Evolutionary conservation across 1,140 invertebrate genomes (phyloP), one percentile per base, ranked within the genome.

Genomic region (Rhopalosiphum maidis): DNA sequence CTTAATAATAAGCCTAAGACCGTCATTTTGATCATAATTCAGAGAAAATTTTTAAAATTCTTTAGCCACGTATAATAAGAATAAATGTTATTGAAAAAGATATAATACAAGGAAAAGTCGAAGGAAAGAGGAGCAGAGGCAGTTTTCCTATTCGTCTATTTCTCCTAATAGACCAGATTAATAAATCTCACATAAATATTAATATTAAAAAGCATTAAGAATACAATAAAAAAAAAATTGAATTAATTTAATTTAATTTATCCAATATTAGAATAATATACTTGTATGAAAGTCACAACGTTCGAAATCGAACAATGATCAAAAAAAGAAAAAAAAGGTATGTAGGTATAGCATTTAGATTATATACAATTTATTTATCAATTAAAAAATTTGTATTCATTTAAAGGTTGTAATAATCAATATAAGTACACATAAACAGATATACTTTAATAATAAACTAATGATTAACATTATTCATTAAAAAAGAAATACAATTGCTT

Each of bases 251-350:
- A 41, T 41, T 41, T 22, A 89, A n/a, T 89, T 8, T 89, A 89
- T 89, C 87, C 48, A 88, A 89, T 37, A 37, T 89, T 2, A 30
- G n/a, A 89, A 89, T 54, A 88, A 54, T n/a, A 54, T 89, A 89
- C 23, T 51, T 89, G 48, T 46, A 89, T 89, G 87, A 89, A 89
- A 51, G 30, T 89, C 48, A 35, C 87, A 1, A 54, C 22, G 46
- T 89, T 89, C 86, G 11, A 89, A 89, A 89, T 89, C 41, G 37
- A 87, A 87, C 41, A 87, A 87, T 7, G 86, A 87, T 87, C 8
- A 48, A 48, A 8, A 41, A 41, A 41, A 41, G 41, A 41, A 41
- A 41, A 41, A 41, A 37, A 37, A n/a, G 37, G 41, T 41, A 41
- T 41, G 41, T 41, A 41, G 41, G 41, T 41, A 41, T 41, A 41